A percentile compares a stretch with the other conserved stretches of the same genome.
Evolutionary conservation across 2,888 invertebrate genomes (phyloP).

Genomic region (Melipona bicolor): DNA sequence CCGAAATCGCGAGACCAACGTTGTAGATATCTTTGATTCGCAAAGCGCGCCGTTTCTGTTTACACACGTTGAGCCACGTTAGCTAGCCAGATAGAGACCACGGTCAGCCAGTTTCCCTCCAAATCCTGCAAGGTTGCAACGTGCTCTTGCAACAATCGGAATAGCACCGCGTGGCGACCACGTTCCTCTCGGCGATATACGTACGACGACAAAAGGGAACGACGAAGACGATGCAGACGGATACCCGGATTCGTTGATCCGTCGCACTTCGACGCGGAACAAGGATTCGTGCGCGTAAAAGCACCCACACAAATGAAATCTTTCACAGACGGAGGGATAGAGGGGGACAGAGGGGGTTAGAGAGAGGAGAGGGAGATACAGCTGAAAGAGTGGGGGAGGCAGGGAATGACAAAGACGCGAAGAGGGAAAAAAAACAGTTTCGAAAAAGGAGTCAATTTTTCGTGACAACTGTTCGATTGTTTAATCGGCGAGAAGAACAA

Average conservation of each 20-base stretch:
- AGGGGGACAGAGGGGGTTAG: background rate
- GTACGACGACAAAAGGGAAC: background rate
- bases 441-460: slow-evolving; percentile 37
- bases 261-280: background rate
- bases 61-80: slow-evolving; percentile 1
- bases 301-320: slow-evolving; percentile 21
- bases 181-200: background rate
- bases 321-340: background rate
- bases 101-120: slow-evolving; percentile 38
- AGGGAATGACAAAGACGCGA: slow-evolving; percentile 11
- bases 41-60: slow-evolving; percentile 32
- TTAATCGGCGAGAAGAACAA: slow-evolving; percentile 34
- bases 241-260: background rate
- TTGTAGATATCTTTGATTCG: background rate
- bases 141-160: background rate
- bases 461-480: slow-evolving; percentile 20
- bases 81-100: background rate
- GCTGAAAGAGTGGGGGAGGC: background rate
- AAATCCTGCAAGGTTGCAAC: slow-evolving; percentile 26
- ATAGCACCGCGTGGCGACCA: background rate
- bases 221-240: background rate
- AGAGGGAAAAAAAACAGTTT: slow-evolving; percentile 10
- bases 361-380: background rate
- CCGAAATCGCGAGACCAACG: background rate
- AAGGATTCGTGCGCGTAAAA: slow-evolving; percentile 17